A percentile compares a stretch with the other conserved stretches of the same genome.
Evolutionary conservation across 2,797 vertebrate genomes (phyloP).

Genomic region (Pempheris klunzingeri): DNA sequence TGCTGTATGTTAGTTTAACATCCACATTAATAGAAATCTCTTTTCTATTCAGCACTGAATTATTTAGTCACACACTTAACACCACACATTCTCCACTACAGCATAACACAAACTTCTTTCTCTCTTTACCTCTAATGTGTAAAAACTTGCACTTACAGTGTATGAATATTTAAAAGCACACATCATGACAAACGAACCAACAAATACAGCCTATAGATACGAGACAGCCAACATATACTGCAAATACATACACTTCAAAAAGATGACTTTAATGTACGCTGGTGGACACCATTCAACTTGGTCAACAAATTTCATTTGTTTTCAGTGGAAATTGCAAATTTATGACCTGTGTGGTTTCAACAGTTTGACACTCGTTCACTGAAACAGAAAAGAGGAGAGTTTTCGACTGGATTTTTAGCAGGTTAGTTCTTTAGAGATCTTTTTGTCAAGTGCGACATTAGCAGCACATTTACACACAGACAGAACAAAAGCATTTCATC

Average conservation of each 20-base stretch:
- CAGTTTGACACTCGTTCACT: not conserved
- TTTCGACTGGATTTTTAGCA: not conserved
- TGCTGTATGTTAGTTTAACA: conserved; percentile 5
- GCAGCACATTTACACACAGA: conserved; percentile 45
- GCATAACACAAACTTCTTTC: conserved; percentile 2
- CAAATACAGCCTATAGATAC: not conserved
- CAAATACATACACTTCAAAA: not conserved
- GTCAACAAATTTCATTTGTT: too few relatives aligned
- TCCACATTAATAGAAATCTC: conserved; percentile 18
- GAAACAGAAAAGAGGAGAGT: not conserved
- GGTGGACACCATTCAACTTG: too few relatives aligned
- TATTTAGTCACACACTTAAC: conserved; percentile 42
- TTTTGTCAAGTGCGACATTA: conserved; percentile 43
- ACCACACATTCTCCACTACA: conserved; percentile 5
- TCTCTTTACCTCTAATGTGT: conserved; percentile 15
- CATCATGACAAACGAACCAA: conserved; percentile 26
- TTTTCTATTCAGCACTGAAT: conserved; percentile 31
- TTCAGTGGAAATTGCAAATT: too few relatives aligned
- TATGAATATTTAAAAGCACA: conserved; percentile 47
- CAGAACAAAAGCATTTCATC: conserved; percentile 53
- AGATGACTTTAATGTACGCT: too few relatives aligned
- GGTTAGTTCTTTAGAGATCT: conserved; percentile 6
- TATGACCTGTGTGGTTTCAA: not conserved
- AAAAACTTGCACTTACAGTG: not conserved
- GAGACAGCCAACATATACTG: not conserved